phyloP scores from a whole-genome alignment of 2,113 vertebrate genomes.

The Spilogale gracilis region DNA sequence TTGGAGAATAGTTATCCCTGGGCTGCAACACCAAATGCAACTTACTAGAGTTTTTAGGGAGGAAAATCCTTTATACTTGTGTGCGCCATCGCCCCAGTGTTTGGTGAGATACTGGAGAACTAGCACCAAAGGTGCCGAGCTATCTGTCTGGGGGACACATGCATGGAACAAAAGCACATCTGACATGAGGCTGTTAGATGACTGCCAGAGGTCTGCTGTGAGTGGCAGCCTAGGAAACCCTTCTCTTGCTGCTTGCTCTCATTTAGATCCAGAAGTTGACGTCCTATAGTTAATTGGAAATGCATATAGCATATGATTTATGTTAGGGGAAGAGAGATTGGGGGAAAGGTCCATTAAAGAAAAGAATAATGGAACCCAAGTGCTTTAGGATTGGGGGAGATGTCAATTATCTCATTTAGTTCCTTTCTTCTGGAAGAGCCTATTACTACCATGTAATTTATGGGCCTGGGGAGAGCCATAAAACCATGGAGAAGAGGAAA shows the following conservation, averaged over 20 bases:
- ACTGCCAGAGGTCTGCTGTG: background rate
- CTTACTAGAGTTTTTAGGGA: no score
- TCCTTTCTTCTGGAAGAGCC: slow-evolving; percentile 73
- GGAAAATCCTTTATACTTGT: background rate
- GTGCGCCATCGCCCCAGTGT: background rate
- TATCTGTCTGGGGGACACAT: rapidly evolving
- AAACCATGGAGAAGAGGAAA: slow-evolving; percentile 71
- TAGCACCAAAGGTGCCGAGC: background rate
- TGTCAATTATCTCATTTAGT: slow-evolving; percentile 64
- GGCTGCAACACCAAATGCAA: background rate
- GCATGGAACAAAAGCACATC: background rate
- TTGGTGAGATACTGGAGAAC: background rate
- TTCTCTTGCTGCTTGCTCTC: background rate
- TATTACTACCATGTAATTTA: slow-evolving; percentile 73
- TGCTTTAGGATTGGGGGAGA: slow-evolving; percentile 28
- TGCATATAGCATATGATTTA: slow-evolving; percentile 65
- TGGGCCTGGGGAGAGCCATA: slow-evolving; percentile 69
- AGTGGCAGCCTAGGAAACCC: background rate
- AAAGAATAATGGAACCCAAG: slow-evolving; percentile 78
- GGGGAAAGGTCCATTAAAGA: slow-evolving; percentile 67
- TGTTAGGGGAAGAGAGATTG: background rate
- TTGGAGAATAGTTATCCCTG: background rate
- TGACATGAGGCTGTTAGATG: background rate
- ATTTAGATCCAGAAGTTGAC: slow-evolving; percentile 32
- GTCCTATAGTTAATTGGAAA: slow-evolving; percentile 33